A percentile compares a stretch with the other conserved stretches of the same genome.
These are phyloP conservation scores for Falcaria lacertinaria DNA, from an alignment of 2,888 invertebrate genomes.

Conservation along the genomic window DNA sequence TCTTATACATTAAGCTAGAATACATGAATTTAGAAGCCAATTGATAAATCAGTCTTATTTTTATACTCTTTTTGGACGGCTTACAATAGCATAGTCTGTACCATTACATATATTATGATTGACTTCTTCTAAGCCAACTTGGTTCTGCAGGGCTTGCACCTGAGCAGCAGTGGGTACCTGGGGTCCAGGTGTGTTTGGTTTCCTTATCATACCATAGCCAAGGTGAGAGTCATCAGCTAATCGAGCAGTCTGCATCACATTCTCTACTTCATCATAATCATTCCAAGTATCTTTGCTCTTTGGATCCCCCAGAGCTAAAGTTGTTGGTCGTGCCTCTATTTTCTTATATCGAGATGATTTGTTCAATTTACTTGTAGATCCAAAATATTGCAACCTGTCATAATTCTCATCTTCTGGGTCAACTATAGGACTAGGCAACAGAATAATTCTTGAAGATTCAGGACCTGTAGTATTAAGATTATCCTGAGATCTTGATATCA, in stretches of 20 bases:
- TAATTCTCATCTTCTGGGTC: slow-evolving; percentile 82
- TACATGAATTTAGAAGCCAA: slow-evolving; percentile 31
- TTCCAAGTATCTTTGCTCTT: slow-evolving; percentile 80
- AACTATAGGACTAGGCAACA: slow-evolving; percentile 69
- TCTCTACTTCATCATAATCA: slow-evolving; percentile 88
- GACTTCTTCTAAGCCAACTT: slow-evolving; percentile 72
- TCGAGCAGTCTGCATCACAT: slow-evolving; percentile 84
- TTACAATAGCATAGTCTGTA: slow-evolving; percentile 89
- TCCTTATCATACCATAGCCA: slow-evolving; percentile 88
- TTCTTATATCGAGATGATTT: slow-evolving; percentile 84
- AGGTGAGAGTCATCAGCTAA: slow-evolving; percentile 89
- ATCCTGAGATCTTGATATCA: slow-evolving; percentile 74
- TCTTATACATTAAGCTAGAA: slow-evolving; percentile 3
- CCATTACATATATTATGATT: slow-evolving; percentile 87
- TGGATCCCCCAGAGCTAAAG: slow-evolving; percentile 64
- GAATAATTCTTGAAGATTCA: slow-evolving; percentile 77
- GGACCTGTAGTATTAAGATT: slow-evolving; percentile 67
- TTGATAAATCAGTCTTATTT: slow-evolving; percentile 56
- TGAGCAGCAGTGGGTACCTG: slow-evolving; percentile 76
- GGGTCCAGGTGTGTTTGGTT: slow-evolving; percentile 78
- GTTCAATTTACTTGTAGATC: slow-evolving; percentile 84
- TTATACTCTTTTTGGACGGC: slow-evolving; percentile 91
- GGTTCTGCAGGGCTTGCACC: slow-evolving; percentile 65
- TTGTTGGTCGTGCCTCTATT: slow-evolving; percentile 81
- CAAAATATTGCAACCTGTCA: slow-evolving; percentile 90